Percentiles rank a stretch among this genome's conserved stretches.
phyloP scores from a whole-genome alignment of 2,888 invertebrate species.

The Tipula vernalis region DNA sequence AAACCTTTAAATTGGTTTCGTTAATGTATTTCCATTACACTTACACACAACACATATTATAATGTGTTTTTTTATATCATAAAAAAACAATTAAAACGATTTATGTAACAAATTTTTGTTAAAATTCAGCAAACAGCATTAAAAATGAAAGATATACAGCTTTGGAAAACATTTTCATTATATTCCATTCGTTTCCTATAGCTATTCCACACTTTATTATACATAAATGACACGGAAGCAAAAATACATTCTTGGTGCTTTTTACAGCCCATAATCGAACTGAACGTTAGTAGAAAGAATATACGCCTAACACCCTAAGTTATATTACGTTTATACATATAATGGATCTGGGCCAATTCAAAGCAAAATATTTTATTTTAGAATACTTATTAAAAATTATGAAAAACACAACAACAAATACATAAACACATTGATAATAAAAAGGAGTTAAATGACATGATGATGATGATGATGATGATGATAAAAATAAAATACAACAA shows the following conservation, averaged over 20 bases:
- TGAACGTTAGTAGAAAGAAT: not conserved
- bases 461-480: not conserved
- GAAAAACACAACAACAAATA: not conserved
- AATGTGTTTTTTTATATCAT: not conserved
- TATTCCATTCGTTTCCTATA: not conserved
- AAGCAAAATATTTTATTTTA: not conserved
- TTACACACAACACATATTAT: not conserved
- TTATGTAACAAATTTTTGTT: not conserved
- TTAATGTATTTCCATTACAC: constrained; percentile 4
- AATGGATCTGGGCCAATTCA: not conserved
- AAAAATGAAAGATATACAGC: not conserved
- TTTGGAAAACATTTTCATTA: not conserved
- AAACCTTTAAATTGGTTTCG: constrained; percentile 4
- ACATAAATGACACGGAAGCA: not conserved
- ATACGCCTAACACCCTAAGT: not conserved
- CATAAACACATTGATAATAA: not conserved
- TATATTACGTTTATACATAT: not conserved
- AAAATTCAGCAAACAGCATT: not conserved
- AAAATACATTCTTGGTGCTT: not conserved
- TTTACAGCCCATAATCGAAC: not conserved
- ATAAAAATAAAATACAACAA: not conserved
- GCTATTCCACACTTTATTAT: not conserved
- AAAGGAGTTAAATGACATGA: not conserved
- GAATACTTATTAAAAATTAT: not conserved
- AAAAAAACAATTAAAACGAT: constrained; percentile 4